phyloP scores from a whole-genome alignment of 2,797 vertebrate species.

The Emydoidea blandingii region DNA sequence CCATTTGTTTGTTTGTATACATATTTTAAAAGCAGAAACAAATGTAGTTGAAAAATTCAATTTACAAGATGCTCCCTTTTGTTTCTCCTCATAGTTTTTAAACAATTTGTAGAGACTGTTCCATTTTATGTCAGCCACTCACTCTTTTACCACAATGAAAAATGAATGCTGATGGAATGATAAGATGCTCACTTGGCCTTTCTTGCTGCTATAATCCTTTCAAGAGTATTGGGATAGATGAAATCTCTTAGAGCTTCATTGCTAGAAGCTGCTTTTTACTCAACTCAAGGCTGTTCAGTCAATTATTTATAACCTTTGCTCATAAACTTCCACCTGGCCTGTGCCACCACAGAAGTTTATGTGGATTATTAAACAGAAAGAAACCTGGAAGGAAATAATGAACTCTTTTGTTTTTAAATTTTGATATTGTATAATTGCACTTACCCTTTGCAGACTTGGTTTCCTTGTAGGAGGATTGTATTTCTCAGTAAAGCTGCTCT shows the following conservation, averaged over 20 bases:
- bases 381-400: conserved; percentile 9
- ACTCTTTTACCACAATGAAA: conserved; percentile 45
- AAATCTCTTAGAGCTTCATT: conserved; percentile 48
- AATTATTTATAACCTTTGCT: conserved; percentile 56
- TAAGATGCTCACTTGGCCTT: conserved; percentile 50
- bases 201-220: conserved; percentile 51
- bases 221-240: conserved; percentile 36
- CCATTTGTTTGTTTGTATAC: conserved; percentile 24
- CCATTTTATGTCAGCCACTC: conserved; percentile 53
- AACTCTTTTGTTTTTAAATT: neutral
- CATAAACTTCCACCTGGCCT: neutral
- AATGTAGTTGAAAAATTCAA: conserved; percentile 42
- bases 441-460: neutral
- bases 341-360: neutral
- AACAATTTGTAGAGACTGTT: conserved; percentile 16
- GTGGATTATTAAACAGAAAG: conserved; percentile 25
- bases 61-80: conserved; percentile 29
- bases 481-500: neutral
- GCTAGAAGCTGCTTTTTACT: conserved; percentile 34
- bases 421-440: neutral
- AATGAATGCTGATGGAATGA: conserved; percentile 48
- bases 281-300: conserved; percentile 30
- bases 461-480: neutral
- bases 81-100: conserved; percentile 9
- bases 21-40: conserved; percentile 42